Evolutionary conservation across 2,888 invertebrate species (phyloP), one percentile per base, ranked within the genome.

Genomic region (Latrodectus elegans): DNA sequence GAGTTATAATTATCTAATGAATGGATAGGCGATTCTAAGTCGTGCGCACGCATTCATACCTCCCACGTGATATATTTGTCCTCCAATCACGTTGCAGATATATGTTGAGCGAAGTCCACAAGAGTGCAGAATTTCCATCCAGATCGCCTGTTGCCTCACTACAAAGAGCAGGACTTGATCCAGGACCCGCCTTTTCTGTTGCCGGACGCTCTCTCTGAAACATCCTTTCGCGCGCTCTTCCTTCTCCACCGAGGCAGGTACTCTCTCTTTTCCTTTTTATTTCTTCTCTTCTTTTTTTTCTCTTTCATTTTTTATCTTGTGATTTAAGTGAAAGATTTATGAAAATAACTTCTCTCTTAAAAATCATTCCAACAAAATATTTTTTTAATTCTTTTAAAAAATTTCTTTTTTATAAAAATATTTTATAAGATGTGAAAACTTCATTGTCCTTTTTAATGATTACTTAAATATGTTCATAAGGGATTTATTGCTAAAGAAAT

Each of bases 71-170:
- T 73, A 12, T 26, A 53, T 53, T 52, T 65, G 14, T 22, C 74
- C 52, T 52, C 81, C 81, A 81, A 81, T 81, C 52, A 26, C 64
- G 52, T 67, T 15, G 52, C 26, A 52, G 73, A 81, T 73, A 74
- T 65, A 65, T 81, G 73, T 81, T 81, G 74, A 49, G 81, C 81
- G 65, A 81, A 81, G 73, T 81, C 81, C 73, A 74, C 81, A 81
- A 73, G 73, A 81, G 60, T 60, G 71, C 80, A 49, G 80, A 71
- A 65, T 68, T 22, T 67, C 53, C 51, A 52, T 73, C 73, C 53
- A n/a, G 81, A 81, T 38, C 17, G 81, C 81, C 81, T 81, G 81
- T 81, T 81, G 81, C 74, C 81, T 78, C 76, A 77, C 64, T 80
- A 80, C 74, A 74, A 73, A 74, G 74, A 73, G 67, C 65, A 53